Evolutionary conservation across 2,888 invertebrate species (phyloP).

Genomic region (Eupithecia exiguata): DNA sequence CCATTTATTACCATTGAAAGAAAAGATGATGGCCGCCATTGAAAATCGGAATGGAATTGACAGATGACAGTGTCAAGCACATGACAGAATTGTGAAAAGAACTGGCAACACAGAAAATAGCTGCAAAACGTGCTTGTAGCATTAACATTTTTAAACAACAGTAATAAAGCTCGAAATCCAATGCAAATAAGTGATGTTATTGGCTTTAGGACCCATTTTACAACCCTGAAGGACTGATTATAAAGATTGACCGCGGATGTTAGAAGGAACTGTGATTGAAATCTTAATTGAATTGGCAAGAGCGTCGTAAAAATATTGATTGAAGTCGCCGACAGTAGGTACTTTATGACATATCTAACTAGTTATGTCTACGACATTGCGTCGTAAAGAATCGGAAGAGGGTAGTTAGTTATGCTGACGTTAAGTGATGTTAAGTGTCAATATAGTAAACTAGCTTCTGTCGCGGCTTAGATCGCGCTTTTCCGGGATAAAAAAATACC

Average conservation of each 20-base stretch:
- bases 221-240: constrained; percentile 49
- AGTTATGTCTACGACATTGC: not conserved
- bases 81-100: not conserved
- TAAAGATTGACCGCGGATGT: constrained; percentile 42
- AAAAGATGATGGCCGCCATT: constrained; percentile 40
- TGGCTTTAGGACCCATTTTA: constrained; percentile 48
- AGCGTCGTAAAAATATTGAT: constrained; percentile 31
- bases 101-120: not conserved
- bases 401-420: not conserved
- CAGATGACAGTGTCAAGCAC: not conserved
- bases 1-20: constrained; percentile 72
- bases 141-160: not conserved
- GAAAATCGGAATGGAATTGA: not conserved
- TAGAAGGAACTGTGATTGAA: constrained; percentile 52
- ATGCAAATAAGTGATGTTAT: constrained; percentile 7
- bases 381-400: not conserved
- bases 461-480: too few relatives aligned
- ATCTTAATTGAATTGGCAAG: constrained; percentile 48
- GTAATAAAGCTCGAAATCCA: constrained; percentile 6
- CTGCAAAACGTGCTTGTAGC: not conserved
- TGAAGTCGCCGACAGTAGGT: constrained; percentile 29
- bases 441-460: not conserved
- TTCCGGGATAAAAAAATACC: too few relatives aligned
- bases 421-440: not conserved
- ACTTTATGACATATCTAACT: not conserved